Evolutionary conservation across 2,113 vertebrate genomes (phyloP).

Genomic region (Beaufortia kweichowensis): DNA sequence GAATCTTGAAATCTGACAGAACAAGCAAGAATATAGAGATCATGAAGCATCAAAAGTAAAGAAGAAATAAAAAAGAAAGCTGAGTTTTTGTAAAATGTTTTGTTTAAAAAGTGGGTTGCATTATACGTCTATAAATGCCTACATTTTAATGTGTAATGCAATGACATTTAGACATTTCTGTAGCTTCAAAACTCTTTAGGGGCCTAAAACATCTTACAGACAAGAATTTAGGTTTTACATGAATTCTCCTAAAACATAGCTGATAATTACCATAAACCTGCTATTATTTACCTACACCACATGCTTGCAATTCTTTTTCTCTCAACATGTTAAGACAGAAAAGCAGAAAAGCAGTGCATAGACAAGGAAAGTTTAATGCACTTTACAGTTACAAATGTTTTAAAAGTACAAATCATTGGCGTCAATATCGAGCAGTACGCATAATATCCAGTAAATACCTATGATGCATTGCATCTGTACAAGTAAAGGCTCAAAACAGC

Average conservation of each 20-base stretch:
- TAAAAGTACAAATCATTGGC: slow-evolving; percentile 68
- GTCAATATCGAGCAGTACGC: slow-evolving; percentile 65
- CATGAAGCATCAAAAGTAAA: too few relatives aligned
- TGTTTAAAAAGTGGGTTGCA: too few relatives aligned
- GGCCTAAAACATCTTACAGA: not conserved
- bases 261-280: not conserved
- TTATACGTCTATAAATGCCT: too few relatives aligned
- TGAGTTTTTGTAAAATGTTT: too few relatives aligned
- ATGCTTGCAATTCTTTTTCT: not conserved
- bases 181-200: not conserved
- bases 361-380: slow-evolving; percentile 74
- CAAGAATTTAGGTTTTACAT: slow-evolving; percentile 4
- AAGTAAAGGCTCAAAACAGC: slow-evolving; percentile 59
- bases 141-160: too few relatives aligned
- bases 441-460: slow-evolving; percentile 66
- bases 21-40: too few relatives aligned
- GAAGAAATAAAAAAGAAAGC: too few relatives aligned
- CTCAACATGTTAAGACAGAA: slow-evolving; percentile 2
- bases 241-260: not conserved
- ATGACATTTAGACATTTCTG: not conserved
- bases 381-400: slow-evolving; percentile 70
- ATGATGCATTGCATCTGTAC: slow-evolving; percentile 69
- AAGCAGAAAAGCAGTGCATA: slow-evolving; percentile 67
- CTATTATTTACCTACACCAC: slow-evolving; percentile 32
- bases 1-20: too few relatives aligned